Evolutionary conservation across 2,113 vertebrate species (phyloP).

Genomic region (Pachyramphus minor): DNA sequence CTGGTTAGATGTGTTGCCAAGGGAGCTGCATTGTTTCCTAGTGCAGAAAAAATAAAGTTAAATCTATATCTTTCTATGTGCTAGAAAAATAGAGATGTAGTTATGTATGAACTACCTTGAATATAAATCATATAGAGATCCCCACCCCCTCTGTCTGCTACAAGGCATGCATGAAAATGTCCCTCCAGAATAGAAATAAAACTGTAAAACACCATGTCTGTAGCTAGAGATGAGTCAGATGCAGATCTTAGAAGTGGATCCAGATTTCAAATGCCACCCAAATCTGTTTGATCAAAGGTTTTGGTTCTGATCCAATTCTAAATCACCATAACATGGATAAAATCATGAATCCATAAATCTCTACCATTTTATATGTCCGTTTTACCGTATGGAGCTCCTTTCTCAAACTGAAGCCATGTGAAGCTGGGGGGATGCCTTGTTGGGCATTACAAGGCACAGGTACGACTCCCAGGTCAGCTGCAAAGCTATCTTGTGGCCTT

Average conservation of each 20-base stretch:
- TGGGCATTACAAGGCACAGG: neutral
- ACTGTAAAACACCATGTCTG: neutral
- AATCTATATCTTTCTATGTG: neutral
- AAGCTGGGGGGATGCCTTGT: neutral
- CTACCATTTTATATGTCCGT: neutral
- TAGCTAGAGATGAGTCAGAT: conserved; percentile 49
- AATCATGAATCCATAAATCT: neutral
- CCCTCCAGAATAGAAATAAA: conserved; percentile 22
- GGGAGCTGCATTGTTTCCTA: conserved; percentile 38
- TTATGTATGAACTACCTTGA: conserved; percentile 59
- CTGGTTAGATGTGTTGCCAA: conserved; percentile 39
- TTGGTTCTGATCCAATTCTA: conserved; percentile 20
- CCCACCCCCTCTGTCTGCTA: conserved; percentile 35
- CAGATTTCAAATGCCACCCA: conserved; percentile 39
- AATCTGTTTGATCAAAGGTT: conserved; percentile 23
- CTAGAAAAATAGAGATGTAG: conserved; percentile 48
- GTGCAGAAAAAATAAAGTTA: conserved; percentile 46
- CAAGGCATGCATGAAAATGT: conserved; percentile 37
- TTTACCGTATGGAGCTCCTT: neutral
- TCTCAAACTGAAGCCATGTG: neutral
- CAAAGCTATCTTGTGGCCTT: neutral
- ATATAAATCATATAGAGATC: conserved; percentile 46
- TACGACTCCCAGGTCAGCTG: fast-evolving
- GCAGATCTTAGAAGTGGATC: conserved; percentile 24
- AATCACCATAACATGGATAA: neutral